Evolutionary conservation across 1,140 invertebrate genomes (phyloP).

Genomic region (Anagrus nilaparvatae): DNA sequence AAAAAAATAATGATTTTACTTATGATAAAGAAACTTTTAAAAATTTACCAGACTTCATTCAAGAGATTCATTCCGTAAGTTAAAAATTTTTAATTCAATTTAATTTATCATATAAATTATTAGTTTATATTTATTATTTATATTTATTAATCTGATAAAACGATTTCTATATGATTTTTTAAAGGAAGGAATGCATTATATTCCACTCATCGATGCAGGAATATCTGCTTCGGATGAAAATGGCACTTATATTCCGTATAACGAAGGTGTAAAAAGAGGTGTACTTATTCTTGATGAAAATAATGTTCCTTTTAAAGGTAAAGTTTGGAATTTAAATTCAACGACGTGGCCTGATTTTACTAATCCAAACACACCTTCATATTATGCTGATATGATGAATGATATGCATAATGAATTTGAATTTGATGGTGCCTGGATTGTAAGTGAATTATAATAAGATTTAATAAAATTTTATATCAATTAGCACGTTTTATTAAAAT

Average conservation of each 20-base stretch:
- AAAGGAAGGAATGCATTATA: slow-evolving; percentile 62
- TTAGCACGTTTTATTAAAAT: slow-evolving; percentile 6
- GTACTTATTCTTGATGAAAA: slow-evolving; percentile 62
- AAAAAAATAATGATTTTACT: slow-evolving; percentile 77
- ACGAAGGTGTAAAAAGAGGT: slow-evolving; percentile 57
- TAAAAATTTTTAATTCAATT: slow-evolving; percentile 7
- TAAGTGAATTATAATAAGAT: slow-evolving; percentile 37
- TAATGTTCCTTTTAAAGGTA: slow-evolving; percentile 54
- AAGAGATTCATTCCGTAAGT: slow-evolving; percentile 53
- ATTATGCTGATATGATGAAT: slow-evolving; percentile 65
- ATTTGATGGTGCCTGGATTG: slow-evolving; percentile 78
- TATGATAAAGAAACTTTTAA: slow-evolving; percentile 56
- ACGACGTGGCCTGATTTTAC: slow-evolving; percentile 83
- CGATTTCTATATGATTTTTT: slow-evolving; percentile 16
- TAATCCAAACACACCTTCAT: slow-evolving; percentile 59
- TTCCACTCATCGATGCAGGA: slow-evolving; percentile 65
- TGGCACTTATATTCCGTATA: slow-evolving; percentile 63
- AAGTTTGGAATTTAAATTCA: slow-evolving; percentile 68
- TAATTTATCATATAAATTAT: not conserved
- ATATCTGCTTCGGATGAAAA: slow-evolving; percentile 52
- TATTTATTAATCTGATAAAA: not conserved
- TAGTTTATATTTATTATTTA: too few relatives aligned
- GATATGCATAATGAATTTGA: slow-evolving; percentile 53
- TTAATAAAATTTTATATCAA: slow-evolving; percentile 18
- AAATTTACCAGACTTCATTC: slow-evolving; percentile 62